Evolutionary conservation across 1,140 invertebrate genomes (phyloP), one percentile per base, ranked within the genome.

Genomic region (Musca vetustissima): DNA sequence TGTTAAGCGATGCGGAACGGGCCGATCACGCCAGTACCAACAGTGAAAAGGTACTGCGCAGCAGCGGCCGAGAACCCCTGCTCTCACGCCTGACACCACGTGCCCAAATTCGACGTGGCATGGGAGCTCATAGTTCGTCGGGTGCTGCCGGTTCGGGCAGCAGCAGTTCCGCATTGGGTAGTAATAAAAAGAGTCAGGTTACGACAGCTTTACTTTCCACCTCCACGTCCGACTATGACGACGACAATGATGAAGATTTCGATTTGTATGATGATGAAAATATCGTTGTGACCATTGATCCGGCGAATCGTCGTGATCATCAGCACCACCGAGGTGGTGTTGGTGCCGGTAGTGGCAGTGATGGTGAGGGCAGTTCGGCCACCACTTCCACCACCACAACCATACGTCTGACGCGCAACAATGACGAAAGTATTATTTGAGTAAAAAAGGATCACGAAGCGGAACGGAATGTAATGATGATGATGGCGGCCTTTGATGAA

Each of bases 351-450:
- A 59, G 55, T 25, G 68, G 66, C 8, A 69, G 49, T 11, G 57
- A 72, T n/a, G 70, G 73, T 1, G 43, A 55, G 25, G 67, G 14
- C 24, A 55, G 57, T 43, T 50, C 32, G n/a, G 67, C 59, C 9
- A 69, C 52, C 47, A 73, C 75, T n/a, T 78, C 76, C 7, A 79
- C 76, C n/a, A n/a, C n/a, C 11, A 80, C 79, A 6, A 78, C 75
- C 47, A 80, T 80, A 69, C 75, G 79, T 7, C 69, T 80, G 24
- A 78, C 75, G 36, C 77, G 79, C n/a, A 81, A 81, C 57, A 80
- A 78, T 69, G 79, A 81, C 64, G 79, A 81, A 52, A 81, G 79
- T 74, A 81, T 81, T 71, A 81, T 81, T 74, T 81, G 79, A 81
- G 75, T 70, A 14, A 25, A 17, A 36, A 32, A 32, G 25, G 66